phyloP scores from a whole-genome alignment of 1,140 invertebrate species.

The Drosophila pandora region DNA sequence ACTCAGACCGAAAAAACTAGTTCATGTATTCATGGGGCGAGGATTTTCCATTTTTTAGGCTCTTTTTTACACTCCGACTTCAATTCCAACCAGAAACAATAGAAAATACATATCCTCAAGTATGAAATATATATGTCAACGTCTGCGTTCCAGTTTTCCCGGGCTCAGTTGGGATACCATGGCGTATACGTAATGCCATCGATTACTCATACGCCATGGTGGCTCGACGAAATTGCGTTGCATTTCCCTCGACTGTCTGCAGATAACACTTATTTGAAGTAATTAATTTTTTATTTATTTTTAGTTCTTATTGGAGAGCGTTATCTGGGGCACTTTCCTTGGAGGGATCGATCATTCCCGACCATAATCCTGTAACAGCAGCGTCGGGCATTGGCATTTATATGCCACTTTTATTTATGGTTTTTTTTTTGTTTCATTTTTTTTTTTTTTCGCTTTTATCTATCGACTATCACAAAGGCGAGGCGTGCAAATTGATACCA shows the following conservation, averaged over 20 bases:
- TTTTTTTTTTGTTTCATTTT: neutral
- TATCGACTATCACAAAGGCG: slow-evolving; percentile 47
- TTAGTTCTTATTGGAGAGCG: neutral
- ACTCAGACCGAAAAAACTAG: slow-evolving; percentile 63
- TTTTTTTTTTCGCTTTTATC: slow-evolving; percentile 20
- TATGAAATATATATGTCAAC: slow-evolving; percentile 28
- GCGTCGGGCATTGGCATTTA: slow-evolving; percentile 11
- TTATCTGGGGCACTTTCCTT: slow-evolving; percentile 22
- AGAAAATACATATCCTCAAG: slow-evolving; percentile 26
- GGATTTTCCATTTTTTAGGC: slow-evolving; percentile 12
- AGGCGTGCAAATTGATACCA: slow-evolving; percentile 59
- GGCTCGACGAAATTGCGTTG: slow-evolving; percentile 19
- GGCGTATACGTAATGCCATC: slow-evolving; percentile 32
- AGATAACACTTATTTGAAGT: slow-evolving; percentile 29
- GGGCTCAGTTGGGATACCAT: neutral
- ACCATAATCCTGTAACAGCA: slow-evolving; percentile 1
- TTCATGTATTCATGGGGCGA: slow-evolving; percentile 42
- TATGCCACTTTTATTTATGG: slow-evolving; percentile 27
- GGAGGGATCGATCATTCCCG: slow-evolving; percentile 17
- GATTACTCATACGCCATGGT: slow-evolving; percentile 38
- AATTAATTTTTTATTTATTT: slow-evolving; percentile 15
- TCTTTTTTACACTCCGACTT: slow-evolving; percentile 6
- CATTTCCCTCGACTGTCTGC: slow-evolving; percentile 4
- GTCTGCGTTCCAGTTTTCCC: slow-evolving; percentile 23
- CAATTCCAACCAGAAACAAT: slow-evolving; percentile 17